Base-by-base conservation (phyloP, 2,797 vertebrate genomes). In the Antrozous pallidus region DNA sequence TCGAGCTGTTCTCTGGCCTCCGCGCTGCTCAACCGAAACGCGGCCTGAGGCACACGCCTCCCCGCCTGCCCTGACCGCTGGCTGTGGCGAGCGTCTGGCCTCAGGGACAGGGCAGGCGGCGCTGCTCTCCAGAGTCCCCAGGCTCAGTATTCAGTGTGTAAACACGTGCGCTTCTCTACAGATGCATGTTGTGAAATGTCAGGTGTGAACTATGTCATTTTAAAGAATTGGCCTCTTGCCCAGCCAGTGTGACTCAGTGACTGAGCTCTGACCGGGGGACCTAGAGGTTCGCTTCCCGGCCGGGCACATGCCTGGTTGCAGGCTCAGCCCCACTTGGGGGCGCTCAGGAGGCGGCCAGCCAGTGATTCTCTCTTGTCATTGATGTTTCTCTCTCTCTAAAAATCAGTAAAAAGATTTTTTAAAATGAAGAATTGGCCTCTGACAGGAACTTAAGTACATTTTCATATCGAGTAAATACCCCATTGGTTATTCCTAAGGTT, bases 1-100 rank as follows among this genome's bases (percentile, higher is more conserved):
- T n/a, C 9, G 0, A 1, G 40, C 49, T 7, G 2, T 5, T 22
- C 47, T 51, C 56, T 81, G 47, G 47, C 22, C 26, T 61, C 22
- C 28, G 16, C 2, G 2, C 22, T 28, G 49, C 61, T 47, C 40
- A 13, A 5, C 1, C 26, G 18, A 33, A 8, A 20, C 70, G 14
- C 10, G 10, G 7, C 10, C 42, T 38, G 3, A 2, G 33, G 7
- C 5, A 1, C 61, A 0, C 0, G 1, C 7, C 10, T 61, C 0
- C 26, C 71, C 1, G 8, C 2, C 1, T 10, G 42, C 71, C 18
- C 17, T 10, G 70, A 4, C 28, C 0, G 26, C 28, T 9, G 28
- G 26, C 28, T 9, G 28, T 14, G 4, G 2, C 24, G 9, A 7
- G 31, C 4, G 16, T 18, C 63, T 33, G 9, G 42, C 71, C 42